Base-by-base conservation (phyloP, 2,113 vertebrate species). In the Poeciliopsis retropinna region DNA sequence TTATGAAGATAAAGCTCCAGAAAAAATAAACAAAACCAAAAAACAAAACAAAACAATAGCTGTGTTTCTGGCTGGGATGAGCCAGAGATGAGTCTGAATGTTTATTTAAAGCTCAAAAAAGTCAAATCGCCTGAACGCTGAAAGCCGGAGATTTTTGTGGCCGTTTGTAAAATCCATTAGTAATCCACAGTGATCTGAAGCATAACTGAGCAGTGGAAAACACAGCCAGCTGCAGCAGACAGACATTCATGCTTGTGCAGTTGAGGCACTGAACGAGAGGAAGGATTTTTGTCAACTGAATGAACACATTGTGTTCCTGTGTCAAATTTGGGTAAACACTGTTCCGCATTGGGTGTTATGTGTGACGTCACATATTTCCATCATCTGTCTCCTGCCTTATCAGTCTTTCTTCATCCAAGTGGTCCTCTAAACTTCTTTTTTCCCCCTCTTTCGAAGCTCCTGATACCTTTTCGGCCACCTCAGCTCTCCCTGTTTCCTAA, bases 91-190 rank as follows among this genome's bases (percentile, higher is more conserved):
- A 81, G 85, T 82, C 67, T 64, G 79, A 85, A 82, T 76, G 78
- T 89, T 93, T 89, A 91, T 44, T 92, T 91, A 91, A 82, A 73
- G 79, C 81, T 86, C 80, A 66, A 70, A 87, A 87, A 86, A 82
- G 72, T 84, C 73, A 87, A 90, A 90, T 89, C 79, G 29, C 82
- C 70, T 86, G 80, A 92, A 89, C 8, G 77, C 86, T 87, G 78
- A 91, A 91, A 91, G 82, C 83, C 79, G 81, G 79, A 89, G 86
- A 83, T 91, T 90, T 90, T 61, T 80, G 65, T 75, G 70, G 72
- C 77, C 78, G 73, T 66, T 74, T 74, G 79, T 72, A 87, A 87
- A 89, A 91, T 91, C 84, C 68, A 79, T 79, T 67, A 76, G 64
- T 88, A 93, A 89, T 92, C 87, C 86, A 85, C 47, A 72, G 74